Base-by-base conservation (phyloP, 1,140 invertebrate species). In the Metaphire vulgaris region DNA sequence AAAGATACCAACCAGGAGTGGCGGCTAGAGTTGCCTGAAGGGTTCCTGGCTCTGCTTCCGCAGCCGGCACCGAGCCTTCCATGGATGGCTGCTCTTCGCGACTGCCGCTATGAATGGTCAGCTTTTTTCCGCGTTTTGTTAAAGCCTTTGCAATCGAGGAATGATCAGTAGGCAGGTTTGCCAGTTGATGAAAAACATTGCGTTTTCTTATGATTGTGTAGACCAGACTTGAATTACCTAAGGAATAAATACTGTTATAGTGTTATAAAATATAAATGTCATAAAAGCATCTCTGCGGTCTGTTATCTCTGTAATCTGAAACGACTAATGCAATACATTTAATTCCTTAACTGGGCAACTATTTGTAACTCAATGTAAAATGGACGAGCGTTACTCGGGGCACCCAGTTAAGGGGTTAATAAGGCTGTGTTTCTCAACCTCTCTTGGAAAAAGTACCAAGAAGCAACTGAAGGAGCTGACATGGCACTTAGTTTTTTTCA, bases 141-240 rank as follows among this genome's bases (percentile, higher is more conserved):
- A 96, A 86, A 1, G 93, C 93, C 82, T 93, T 92, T 29, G 92
- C 90, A 81, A 98, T 98, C 72, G 93, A 91, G 0, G 83, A 89
- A 83, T 94, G 92, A 85, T 99, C 97, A 71, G 92, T 93, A 1
- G 96, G 95, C 74, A 99, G 87, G 88, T 98, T 99, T 16, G 96
- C 95, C 78, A 99, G 88, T 75, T 93, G 90, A 87, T 99, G 96
- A 87, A 99, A 99, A 70, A 99, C 95, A 84, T 96, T 93, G 31
- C 97, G 89, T 85, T 99, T 99, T 66, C 97, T 90, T 81, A 99
- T 99, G 78, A 99, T 99, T 2, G 96, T 99, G 87, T 99, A 99
- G 31, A 99, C 94, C 76, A 99, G 88, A 89, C 98, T 99, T 26
- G 95, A 95, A 85, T 99, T 99, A 0, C 92, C 92, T 93, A 80